A percentile compares a stretch with the other conserved stretches of the same genome.
phyloP scores from a whole-genome alignment of 2,888 invertebrate genomes.

The Nomada ferruginata region DNA sequence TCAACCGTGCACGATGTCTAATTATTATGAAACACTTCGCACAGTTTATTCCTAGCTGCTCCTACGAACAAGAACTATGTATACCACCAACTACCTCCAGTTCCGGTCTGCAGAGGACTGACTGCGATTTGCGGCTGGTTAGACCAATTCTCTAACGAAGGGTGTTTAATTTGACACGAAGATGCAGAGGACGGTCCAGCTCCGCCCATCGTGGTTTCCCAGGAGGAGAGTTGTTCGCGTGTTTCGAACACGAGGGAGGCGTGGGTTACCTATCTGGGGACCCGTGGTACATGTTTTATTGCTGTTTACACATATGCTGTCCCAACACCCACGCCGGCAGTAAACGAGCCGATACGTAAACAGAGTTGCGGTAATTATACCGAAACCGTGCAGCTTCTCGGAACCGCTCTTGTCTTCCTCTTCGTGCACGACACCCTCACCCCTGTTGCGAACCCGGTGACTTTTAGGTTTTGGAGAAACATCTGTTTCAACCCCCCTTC shows the following conservation, averaged over 20 bases:
- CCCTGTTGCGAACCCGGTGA: slow-evolving; percentile 8
- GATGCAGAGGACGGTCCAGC: slow-evolving; percentile 66
- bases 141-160: slow-evolving; percentile 71
- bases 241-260: slow-evolving; percentile 60
- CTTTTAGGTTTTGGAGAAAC: slow-evolving; percentile 25
- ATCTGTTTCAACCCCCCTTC: background rate
- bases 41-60: no score
- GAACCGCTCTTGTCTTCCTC: slow-evolving; percentile 65
- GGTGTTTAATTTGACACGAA: slow-evolving; percentile 72
- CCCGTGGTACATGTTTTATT: slow-evolving; percentile 78
- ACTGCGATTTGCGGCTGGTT: slow-evolving; percentile 43
- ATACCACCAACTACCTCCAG: background rate
- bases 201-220: slow-evolving; percentile 70
- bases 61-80: background rate
- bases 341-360: slow-evolving; percentile 78
- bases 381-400: slow-evolving; percentile 68
- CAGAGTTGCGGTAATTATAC: slow-evolving; percentile 80
- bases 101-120: slow-evolving; percentile 36
- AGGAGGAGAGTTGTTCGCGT: slow-evolving; percentile 66
- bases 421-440: slow-evolving; percentile 28
- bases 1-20: no score
- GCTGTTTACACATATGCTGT: slow-evolving; percentile 81
- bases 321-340: slow-evolving; percentile 77
- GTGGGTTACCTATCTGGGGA: slow-evolving; percentile 70
- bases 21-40: no score